A percentile compares a stretch with the other conserved stretches of the same genome.
phyloP scores from a whole-genome alignment of 2,797 vertebrate species.

The Muscicapa comitata region DNA sequence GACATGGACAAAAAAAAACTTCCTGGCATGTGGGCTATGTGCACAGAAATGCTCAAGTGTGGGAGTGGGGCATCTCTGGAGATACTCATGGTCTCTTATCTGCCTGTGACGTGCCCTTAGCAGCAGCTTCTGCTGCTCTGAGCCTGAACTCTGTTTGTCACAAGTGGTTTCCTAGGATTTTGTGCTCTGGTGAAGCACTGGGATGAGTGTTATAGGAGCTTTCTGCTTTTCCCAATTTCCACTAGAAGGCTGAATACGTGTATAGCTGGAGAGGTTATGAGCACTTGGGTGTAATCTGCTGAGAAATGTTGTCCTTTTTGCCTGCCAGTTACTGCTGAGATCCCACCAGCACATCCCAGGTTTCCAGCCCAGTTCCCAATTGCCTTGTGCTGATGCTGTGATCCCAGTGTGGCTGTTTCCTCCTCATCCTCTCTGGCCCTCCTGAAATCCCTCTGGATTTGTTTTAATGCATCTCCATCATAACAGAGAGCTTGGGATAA shows the following conservation, averaged over 20 bases:
- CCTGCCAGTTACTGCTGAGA: background rate
- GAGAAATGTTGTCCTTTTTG: background rate
- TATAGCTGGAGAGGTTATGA: fast-evolving
- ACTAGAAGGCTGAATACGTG: background rate
- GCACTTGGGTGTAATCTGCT: background rate
- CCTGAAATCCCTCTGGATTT: background rate
- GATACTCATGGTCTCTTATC: background rate
- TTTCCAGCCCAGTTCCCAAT: background rate
- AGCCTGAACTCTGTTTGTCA: background rate
- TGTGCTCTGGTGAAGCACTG: background rate
- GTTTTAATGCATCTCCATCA: background rate
- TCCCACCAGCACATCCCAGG: background rate
- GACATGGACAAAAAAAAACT: background rate
- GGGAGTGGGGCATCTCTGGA: background rate
- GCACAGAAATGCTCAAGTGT: background rate
- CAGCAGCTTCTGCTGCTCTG: background rate
- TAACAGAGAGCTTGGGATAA: background rate
- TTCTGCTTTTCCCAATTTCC: background rate
- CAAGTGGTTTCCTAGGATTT: background rate
- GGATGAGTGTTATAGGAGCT: background rate
- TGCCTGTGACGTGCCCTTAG: background rate
- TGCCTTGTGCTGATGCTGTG: background rate
- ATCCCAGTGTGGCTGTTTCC: background rate
- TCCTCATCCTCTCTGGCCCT: background rate
- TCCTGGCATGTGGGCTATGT: background rate